Percentiles rank a stretch among this genome's conserved stretches.
Conservation (phyloP, 2,113 vertebrate genomes). For the Panthera uncia region DNA sequence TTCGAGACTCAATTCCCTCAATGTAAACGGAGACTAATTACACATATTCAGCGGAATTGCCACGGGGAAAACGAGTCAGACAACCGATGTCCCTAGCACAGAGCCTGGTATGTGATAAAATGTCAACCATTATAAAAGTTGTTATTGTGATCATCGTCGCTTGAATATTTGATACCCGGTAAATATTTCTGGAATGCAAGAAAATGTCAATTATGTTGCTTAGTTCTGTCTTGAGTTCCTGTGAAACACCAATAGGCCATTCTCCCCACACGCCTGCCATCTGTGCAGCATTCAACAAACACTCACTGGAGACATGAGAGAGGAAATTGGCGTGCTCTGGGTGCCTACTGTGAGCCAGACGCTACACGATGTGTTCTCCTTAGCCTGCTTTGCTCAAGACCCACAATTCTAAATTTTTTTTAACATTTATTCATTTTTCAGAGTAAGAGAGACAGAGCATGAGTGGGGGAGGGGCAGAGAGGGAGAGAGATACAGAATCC, state of each 20-base stretch:
- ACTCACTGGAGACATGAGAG: neutral
- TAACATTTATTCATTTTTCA: too few species aligned
- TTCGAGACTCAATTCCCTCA: neutral
- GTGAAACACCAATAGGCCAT: slow-evolving; percentile 43
- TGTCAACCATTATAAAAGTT: neutral
- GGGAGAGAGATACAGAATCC: too few species aligned
- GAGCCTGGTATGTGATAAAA: neutral
- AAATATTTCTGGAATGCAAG: slow-evolving; percentile 50
- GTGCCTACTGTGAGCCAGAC: neutral
- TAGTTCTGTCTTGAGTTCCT: slow-evolving; percentile 42
- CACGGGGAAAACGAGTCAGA: neutral
- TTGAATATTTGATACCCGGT: slow-evolving; percentile 13
- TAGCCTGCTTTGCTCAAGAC: neutral
- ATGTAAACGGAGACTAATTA: neutral
- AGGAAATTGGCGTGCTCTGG: neutral
- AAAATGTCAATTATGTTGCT: neutral
- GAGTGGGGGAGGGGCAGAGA: too few species aligned
- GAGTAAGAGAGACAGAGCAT: too few species aligned
- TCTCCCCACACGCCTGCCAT: slow-evolving; percentile 29
- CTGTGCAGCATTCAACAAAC: slow-evolving; percentile 22
- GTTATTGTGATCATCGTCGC: neutral
- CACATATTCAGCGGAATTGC: neutral
- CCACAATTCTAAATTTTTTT: neutral
- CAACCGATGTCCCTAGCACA: neutral
- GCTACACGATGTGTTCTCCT: neutral